Percentiles rank a stretch among this genome's conserved stretches.
Conservation (phyloP, 2,888 invertebrate genomes). For the Callinectes sapidus region DNA sequence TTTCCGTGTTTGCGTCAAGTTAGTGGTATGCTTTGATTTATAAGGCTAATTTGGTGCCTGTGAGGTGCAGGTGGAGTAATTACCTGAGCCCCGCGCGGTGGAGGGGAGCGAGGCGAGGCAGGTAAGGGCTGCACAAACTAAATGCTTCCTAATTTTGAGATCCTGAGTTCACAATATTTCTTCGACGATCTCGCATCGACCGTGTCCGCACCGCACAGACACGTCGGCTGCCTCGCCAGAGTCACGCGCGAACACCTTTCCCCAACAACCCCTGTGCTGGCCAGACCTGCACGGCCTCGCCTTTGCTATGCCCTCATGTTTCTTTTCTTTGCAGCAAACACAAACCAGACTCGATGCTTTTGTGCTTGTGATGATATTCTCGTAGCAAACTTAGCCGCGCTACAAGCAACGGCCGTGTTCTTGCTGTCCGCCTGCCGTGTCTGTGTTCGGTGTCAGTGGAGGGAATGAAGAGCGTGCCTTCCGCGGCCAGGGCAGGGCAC, state of each 20-base stretch:
- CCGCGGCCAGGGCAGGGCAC: neutral
- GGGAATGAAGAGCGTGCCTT: neutral
- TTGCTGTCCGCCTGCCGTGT: neutral
- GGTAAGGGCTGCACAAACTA: neutral
- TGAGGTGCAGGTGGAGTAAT: slow-evolving; percentile 57
- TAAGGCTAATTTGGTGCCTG: slow-evolving; percentile 47
- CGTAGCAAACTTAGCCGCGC: neutral
- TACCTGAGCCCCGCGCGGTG: neutral
- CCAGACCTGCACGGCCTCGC: slow-evolving; percentile 18
- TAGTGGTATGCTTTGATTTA: slow-evolving; percentile 41
- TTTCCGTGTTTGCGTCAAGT: slow-evolving; percentile 49
- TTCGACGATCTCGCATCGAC: slow-evolving; percentile 22
- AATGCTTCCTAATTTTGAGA: slow-evolving; percentile 28
- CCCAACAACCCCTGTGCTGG: neutral
- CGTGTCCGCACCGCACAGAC: slow-evolving; percentile 19
- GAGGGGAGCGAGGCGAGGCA: neutral
- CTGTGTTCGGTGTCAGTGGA: neutral
- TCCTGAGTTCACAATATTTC: slow-evolving; percentile 27
- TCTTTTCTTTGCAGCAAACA: neutral
- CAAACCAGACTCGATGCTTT: neutral
- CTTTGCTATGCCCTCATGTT: neutral
- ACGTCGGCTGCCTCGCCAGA: neutral
- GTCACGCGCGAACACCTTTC: neutral
- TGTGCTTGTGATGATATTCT: neutral
- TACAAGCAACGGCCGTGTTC: neutral